Conservation (phyloP, 2,113 vertebrate genomes). For the Colistium nudipinnis region DNA sequence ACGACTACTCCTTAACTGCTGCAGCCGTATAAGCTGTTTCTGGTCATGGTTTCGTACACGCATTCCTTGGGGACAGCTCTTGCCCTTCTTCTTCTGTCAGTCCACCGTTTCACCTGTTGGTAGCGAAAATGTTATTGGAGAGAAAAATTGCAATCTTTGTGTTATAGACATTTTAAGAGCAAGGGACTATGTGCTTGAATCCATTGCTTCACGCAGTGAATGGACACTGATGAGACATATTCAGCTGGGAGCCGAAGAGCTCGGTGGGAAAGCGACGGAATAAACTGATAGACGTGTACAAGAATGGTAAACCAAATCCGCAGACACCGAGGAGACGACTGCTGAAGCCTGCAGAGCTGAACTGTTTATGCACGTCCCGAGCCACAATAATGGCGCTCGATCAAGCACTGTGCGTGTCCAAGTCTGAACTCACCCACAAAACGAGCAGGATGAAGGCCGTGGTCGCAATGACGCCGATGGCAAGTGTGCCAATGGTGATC, state of each 20-base stretch:
- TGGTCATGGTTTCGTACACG: conserved; percentile 71
- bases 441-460: conserved; percentile 16
- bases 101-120: conserved; percentile 40
- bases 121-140: not conserved
- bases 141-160: not conserved
- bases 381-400: not conserved
- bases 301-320: not conserved
- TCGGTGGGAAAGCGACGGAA: not conserved
- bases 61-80: not conserved
- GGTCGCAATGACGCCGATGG: not conserved
- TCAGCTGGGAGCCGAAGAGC: no score
- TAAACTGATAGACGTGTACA: not conserved
- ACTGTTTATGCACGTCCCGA: not conserved
- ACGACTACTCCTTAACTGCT: rapidly evolving
- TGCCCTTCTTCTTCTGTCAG: not conserved
- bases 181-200: no score
- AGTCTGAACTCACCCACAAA: conserved; percentile 18
- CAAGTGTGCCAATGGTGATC: not conserved
- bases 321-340: not conserved
- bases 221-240: no score
- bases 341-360: not conserved
- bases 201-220: no score
- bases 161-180: no score
- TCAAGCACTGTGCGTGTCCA: not conserved
- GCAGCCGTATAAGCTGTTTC: rapidly evolving